phyloP scores from a whole-genome alignment of 1,140 invertebrate species.

The Lordiphosa stackelbergi region DNA sequence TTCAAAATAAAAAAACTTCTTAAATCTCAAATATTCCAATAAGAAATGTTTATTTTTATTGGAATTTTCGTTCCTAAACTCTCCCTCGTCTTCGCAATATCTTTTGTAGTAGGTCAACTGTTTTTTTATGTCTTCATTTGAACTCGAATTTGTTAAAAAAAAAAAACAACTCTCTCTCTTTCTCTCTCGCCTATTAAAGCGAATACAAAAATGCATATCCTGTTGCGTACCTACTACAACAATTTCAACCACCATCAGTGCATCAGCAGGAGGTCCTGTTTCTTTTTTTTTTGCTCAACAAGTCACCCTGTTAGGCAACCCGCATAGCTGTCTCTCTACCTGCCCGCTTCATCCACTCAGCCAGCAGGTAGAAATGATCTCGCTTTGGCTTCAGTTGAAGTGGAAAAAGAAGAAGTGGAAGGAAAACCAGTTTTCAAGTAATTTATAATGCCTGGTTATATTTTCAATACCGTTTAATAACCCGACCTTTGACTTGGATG shows the following conservation, averaged over 20 bases:
- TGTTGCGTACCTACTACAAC: constrained; percentile 66
- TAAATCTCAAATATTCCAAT: no score
- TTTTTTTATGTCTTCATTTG: constrained; percentile 65
- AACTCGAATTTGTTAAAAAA: constrained; percentile 31
- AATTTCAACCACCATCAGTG: constrained; percentile 57
- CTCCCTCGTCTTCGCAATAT: no score
- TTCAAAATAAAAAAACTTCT: no score
- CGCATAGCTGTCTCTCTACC: constrained; percentile 34
- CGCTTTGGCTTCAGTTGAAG: constrained; percentile 29
- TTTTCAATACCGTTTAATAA: constrained; percentile 47
- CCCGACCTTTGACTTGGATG: constrained; percentile 17
- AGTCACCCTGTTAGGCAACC: constrained; percentile 32
- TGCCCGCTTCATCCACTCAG: constrained; percentile 24
- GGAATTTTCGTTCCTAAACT: no score
- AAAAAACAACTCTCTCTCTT: no score
- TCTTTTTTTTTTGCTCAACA: constrained; percentile 10
- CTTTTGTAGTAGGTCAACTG: constrained; percentile 34
- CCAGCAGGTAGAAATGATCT: constrained; percentile 33
- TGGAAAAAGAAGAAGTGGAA: neutral
- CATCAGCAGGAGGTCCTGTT: constrained; percentile 52
- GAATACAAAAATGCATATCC: constrained; percentile 49
- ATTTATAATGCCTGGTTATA: constrained; percentile 70
- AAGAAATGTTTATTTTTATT: no score
- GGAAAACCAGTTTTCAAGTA: constrained; percentile 57
- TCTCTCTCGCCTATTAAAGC: no score